phyloP scores from a whole-genome alignment of 2,797 vertebrate genomes.

The Uromys caudimaculatus region DNA sequence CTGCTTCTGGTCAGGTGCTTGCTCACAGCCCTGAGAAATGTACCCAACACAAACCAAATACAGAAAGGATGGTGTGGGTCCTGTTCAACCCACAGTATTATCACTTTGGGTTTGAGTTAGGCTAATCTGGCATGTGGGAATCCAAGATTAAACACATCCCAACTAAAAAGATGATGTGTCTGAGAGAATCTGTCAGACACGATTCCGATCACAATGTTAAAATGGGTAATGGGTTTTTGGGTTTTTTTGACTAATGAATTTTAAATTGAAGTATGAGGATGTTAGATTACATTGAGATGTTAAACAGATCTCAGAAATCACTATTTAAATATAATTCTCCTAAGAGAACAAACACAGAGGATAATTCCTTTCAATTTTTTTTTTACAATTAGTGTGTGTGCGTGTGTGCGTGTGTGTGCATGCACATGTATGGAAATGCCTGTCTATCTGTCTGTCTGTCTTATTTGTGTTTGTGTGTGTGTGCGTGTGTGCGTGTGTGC shows the following conservation, averaged over 20 bases:
- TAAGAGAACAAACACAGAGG: not conserved
- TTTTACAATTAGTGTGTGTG: not conserved
- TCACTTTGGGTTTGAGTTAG: not conserved
- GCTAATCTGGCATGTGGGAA: not conserved
- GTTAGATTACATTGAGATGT: not conserved
- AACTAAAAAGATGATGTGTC: not conserved
- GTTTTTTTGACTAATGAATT: not conserved
- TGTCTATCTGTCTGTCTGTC: no score
- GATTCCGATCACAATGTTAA: not conserved
- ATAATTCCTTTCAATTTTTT: not conserved
- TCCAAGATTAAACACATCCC: not conserved
- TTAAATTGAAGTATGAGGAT: not conserved
- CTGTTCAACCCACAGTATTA: fast-evolving
- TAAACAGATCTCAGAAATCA: not conserved
- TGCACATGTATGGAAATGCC: not conserved
- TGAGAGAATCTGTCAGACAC: not conserved
- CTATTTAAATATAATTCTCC: not conserved
- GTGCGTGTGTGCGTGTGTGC: not conserved
- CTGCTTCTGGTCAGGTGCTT: not conserved
- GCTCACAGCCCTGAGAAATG: not conserved
- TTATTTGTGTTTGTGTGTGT: no score
- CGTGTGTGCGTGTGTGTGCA: not conserved
- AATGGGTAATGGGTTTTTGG: not conserved
- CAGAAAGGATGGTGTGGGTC: not conserved
- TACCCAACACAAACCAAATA: not conserved